Percentiles rank a stretch among this genome's conserved stretches.
These are phyloP conservation scores for Cossypha dichroa DNA, from an alignment of 2,797 vertebrate species.

Conservation along the genomic window DNA sequence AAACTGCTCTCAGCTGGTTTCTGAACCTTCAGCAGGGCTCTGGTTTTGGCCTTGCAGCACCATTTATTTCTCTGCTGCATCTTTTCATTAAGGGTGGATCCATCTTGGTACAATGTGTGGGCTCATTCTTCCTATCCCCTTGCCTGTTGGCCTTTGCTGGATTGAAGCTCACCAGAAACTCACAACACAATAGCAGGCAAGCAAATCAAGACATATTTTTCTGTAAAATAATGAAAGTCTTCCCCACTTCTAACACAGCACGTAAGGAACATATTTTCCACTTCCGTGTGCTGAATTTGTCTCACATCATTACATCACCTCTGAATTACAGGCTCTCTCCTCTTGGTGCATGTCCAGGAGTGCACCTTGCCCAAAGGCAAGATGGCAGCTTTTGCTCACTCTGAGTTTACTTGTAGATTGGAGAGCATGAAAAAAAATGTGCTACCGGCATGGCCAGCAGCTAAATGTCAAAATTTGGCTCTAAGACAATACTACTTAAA, in stretches of 20 bases:
- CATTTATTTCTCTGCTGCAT: background rate
- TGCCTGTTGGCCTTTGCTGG: background rate
- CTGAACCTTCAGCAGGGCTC: background rate
- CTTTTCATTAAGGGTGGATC: background rate
- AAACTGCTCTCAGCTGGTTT: background rate
- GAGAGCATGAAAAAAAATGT: background rate
- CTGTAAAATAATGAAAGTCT: background rate
- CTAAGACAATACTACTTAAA: constrained; percentile 43
- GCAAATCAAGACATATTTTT: background rate
- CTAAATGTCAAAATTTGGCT: constrained; percentile 67
- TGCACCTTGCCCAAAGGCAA: constrained; percentile 26
- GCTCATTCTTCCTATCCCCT: background rate
- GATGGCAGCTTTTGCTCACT: background rate
- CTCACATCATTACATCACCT: background rate
- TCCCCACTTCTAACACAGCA: background rate
- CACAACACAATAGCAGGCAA: background rate
- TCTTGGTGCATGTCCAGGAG: background rate
- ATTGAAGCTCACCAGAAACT: background rate
- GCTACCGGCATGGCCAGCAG: constrained; percentile 40
- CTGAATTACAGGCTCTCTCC: accelerated
- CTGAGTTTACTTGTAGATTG: background rate
- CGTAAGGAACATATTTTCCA: background rate
- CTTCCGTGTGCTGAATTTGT: accelerated
- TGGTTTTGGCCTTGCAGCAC: background rate
- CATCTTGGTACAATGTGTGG: accelerated